Percentiles rank a stretch among this genome's conserved stretches.
phyloP scores from a whole-genome alignment of 2,113 vertebrate genomes.

The Aspiorhynchus laticeps region DNA sequence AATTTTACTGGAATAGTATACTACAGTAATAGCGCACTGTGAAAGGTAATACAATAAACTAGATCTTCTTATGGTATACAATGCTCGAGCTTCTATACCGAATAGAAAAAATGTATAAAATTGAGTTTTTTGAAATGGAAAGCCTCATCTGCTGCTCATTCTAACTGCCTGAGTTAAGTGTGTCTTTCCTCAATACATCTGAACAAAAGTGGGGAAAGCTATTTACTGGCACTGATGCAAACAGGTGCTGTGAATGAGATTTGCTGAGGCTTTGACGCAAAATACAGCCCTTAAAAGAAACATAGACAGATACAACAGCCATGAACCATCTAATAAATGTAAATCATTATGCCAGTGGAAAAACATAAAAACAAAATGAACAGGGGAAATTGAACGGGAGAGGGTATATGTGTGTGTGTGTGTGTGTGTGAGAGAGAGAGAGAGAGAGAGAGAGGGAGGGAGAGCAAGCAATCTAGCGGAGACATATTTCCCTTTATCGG shows the following conservation, averaged over 20 bases:
- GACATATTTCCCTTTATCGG: conserved; percentile 74
- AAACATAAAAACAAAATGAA: conserved; percentile 48
- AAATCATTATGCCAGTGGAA: conserved; percentile 39
- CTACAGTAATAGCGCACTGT: not conserved
- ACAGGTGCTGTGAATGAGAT: conserved; percentile 39
- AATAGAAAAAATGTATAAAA: not conserved
- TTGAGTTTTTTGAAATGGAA: not conserved
- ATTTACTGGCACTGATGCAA: conserved; percentile 9
- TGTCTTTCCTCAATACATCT: not conserved
- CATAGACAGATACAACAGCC: conserved; percentile 25
- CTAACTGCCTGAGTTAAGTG: conserved; percentile 1
- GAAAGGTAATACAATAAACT: not conserved
- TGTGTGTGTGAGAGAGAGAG: not conserved
- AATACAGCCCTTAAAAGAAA: conserved; percentile 13
- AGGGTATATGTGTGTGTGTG: not conserved
- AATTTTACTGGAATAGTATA: not conserved
- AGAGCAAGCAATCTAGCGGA: conserved; percentile 66
- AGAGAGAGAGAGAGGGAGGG: not conserved
- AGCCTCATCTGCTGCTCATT: conserved; percentile 9
- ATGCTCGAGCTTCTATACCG: not conserved
- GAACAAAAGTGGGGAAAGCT: not conserved
- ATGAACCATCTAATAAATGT: conserved; percentile 65
- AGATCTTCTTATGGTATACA: not conserved
- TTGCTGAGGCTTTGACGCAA: conserved; percentile 22
- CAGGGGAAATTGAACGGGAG: conserved; percentile 41